A percentile compares a stretch with the other conserved stretches of the same genome.
Evolutionary conservation across 2,888 invertebrate species (phyloP).

Genomic region (Stegana nigrithorax): DNA sequence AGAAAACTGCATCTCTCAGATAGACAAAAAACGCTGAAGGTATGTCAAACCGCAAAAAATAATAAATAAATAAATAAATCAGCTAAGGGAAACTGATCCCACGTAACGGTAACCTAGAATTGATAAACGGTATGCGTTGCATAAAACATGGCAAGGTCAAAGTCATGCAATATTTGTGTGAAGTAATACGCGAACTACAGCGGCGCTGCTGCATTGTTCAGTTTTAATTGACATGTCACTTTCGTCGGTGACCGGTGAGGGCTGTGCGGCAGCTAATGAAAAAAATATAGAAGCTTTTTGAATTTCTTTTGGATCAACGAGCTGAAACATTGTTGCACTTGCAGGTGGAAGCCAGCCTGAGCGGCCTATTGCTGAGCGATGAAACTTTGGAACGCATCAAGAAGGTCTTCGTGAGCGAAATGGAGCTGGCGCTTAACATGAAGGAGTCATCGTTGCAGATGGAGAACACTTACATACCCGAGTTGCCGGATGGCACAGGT

Average conservation of each 20-base stretch:
- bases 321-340: slow-evolving; percentile 15
- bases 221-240: neutral
- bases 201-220: neutral
- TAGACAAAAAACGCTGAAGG: neutral
- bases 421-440: slow-evolving; percentile 74
- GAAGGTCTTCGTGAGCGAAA: slow-evolving; percentile 74
- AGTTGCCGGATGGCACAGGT: slow-evolving; percentile 79
- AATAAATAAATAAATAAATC: neutral
- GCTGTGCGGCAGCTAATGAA: too few relatives aligned
- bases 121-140: neutral
- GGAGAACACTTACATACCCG: slow-evolving; percentile 83
- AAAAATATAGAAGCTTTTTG: too few relatives aligned
- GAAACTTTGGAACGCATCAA: slow-evolving; percentile 70
- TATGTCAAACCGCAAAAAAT: neutral
- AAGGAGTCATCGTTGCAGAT: slow-evolving; percentile 78
- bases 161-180: neutral
- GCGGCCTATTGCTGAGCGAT: slow-evolving; percentile 61
- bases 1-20: neutral
- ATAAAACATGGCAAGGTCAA: neutral
- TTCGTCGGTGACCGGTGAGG: neutral
- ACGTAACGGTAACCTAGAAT: neutral
- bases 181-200: neutral
- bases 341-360: slow-evolving; percentile 44
- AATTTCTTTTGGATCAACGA: too few relatives aligned
- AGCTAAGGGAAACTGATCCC: neutral